Conservation (phyloP, 2,113 vertebrate species). For the Apaloderma vittatum region DNA sequence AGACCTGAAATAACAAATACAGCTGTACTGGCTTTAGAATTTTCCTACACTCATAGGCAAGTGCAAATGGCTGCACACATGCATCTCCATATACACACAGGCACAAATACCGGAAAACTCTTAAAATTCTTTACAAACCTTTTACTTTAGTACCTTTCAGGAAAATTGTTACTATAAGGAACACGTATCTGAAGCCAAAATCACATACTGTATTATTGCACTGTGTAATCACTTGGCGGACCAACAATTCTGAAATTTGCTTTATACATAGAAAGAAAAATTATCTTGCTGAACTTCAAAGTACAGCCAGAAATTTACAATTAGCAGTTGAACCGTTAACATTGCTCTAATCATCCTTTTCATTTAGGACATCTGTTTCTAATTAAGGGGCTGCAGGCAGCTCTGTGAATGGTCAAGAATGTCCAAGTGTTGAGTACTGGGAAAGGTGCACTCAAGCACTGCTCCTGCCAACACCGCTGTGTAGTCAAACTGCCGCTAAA, state of each 20-base stretch:
- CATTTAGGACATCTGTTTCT: constrained; percentile 47
- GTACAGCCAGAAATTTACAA: not conserved
- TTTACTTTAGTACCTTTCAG: not conserved
- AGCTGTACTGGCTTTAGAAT: not conserved
- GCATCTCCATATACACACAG: not conserved
- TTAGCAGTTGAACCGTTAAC: not conserved
- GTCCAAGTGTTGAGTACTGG: not conserved
- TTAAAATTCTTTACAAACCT: not conserved
- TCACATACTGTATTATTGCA: not conserved
- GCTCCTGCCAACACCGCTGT: accelerated
- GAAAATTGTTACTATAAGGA: not conserved
- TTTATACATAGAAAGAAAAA: not conserved
- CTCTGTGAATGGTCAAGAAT: not conserved
- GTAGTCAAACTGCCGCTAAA: not conserved
- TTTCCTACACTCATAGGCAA: not conserved
- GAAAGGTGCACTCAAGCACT: not conserved
- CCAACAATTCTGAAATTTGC: not conserved
- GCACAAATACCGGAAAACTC: not conserved
- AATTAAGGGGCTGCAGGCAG: not conserved
- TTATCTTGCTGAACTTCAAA: not conserved
- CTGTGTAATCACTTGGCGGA: not conserved
- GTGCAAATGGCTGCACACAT: not conserved
- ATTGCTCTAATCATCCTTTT: constrained; percentile 5
- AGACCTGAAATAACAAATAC: not conserved
- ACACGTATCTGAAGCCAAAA: not conserved